A percentile compares a stretch with the other conserved stretches of the same genome.
Evolutionary conservation across 2,888 invertebrate genomes (phyloP).

Genomic region (Hemicrepidius hirtus): DNA sequence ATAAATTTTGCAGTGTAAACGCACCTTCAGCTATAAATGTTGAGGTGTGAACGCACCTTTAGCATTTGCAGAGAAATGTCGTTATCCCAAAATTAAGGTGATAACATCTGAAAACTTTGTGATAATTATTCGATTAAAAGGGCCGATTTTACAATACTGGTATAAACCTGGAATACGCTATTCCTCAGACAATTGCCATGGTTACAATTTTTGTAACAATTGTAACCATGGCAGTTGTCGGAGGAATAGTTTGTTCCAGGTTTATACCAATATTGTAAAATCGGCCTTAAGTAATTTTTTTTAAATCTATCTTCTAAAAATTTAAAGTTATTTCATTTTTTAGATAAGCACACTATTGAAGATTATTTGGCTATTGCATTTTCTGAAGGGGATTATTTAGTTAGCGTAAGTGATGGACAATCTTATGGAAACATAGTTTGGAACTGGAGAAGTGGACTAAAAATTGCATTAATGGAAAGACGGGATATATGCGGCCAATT

Average conservation of each 20-base stretch:
- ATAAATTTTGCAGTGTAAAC: no score
- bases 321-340: slow-evolving; percentile 17
- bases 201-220: no score
- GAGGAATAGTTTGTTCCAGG: no score
- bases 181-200: no score
- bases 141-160: no score
- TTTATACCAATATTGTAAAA: no score
- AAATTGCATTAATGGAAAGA: slow-evolving; percentile 51
- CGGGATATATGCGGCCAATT: slow-evolving; percentile 57
- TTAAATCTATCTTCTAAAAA: no score
- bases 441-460: slow-evolving; percentile 80
- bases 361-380: slow-evolving; percentile 76
- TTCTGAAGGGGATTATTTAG: slow-evolving; percentile 77
- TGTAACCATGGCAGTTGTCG: no score
- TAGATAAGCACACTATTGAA: slow-evolving; percentile 70
- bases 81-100: slow-evolving; percentile 76
- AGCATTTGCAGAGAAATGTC: slow-evolving; percentile 79
- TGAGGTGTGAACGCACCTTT: no score
- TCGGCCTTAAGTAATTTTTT: slow-evolving; percentile 73
- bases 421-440: slow-evolving; percentile 77
- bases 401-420: slow-evolving; percentile 77
- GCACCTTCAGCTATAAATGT: no score
- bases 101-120: slow-evolving; percentile 79
- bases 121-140: no score
- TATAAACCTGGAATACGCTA: no score